Evolutionary conservation across 2,797 vertebrate species (phyloP), one percentile per base, ranked within the genome.

Genomic region (Capromys pilorides): DNA sequence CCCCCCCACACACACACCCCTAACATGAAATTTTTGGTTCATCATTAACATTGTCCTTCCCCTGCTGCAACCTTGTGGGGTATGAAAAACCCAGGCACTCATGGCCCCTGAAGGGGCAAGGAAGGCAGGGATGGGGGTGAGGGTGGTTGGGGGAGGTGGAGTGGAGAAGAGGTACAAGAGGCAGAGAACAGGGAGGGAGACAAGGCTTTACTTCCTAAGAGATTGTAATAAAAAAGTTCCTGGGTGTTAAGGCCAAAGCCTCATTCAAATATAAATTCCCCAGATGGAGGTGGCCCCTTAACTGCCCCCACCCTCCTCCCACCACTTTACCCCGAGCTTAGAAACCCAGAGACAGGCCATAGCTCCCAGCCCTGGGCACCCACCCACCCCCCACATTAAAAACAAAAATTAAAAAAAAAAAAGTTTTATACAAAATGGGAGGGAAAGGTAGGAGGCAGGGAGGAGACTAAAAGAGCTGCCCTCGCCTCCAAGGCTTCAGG

Each of bases 121-220:
- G 91, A 94, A 97, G 96, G 94, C 94, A 92, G 96, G 92, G 88
- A 1, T 41, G 59, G 92, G 89, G 91, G 85, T 77, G 33, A 86
- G 77, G n/a, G 31, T 24, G 79, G 62, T 51, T 4, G 3, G 14
- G 75, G 41, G 7, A 4, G 10, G 5, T 14, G 21, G 2, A 57
- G 54, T 57, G 61, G 24, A 41, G 41, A 64, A 51, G 62, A 39
- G 84, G 93, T 41, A 26, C 51, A 69, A 86, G 93, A 93, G 88
- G 94, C 95, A 87, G 88, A 88, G 59, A 86, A 79, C 33, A 86
- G 85, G 86, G 85, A 66, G 64, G 88, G 94, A 80, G 61, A 93
- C 85, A 97, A 96, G 97, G 97, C 97, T 97, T 97, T 96, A 94
- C 95, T 97, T 97, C 97, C 97, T 97, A 97, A 95, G 89, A 28